These are phyloP conservation scores for Electrona antarctica DNA, from an alignment of 2,113 vertebrate species.

Conservation along the genomic window DNA sequence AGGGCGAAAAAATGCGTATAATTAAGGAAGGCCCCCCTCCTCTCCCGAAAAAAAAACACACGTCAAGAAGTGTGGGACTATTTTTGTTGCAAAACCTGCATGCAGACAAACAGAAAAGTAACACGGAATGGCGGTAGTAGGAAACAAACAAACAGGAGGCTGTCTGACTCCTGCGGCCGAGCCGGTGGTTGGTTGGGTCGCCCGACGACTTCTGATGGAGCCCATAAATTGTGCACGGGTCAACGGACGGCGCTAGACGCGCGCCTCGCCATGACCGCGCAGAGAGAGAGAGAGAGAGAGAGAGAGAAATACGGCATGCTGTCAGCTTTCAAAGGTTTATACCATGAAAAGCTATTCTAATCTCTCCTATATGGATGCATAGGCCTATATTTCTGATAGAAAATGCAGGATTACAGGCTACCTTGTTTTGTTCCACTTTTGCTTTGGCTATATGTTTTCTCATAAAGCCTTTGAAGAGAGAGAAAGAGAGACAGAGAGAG, in stretches of 20 bases:
- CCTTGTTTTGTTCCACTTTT: too few relatives aligned
- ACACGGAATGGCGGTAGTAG: slow-evolving; percentile 59
- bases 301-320: neutral
- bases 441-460: too few relatives aligned
- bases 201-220: slow-evolving; percentile 23
- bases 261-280: slow-evolving; percentile 34
- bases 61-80: slow-evolving; percentile 57
- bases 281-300: slow-evolving; percentile 70
- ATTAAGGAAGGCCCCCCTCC: slow-evolving; percentile 53
- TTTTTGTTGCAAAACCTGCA: slow-evolving; percentile 62
- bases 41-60: slow-evolving; percentile 45
- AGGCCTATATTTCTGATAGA: too few relatives aligned
- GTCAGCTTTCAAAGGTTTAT: too few relatives aligned
- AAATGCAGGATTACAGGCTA: too few relatives aligned
- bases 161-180: slow-evolving; percentile 62
- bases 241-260: slow-evolving; percentile 46
- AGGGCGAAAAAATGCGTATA: slow-evolving; percentile 59
- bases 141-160: slow-evolving; percentile 68
- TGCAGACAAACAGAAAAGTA: slow-evolving; percentile 74
- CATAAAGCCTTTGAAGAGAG: too few relatives aligned
- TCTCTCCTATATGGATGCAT: too few relatives aligned
- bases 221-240: slow-evolving; percentile 70
- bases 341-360: too few relatives aligned
- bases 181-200: slow-evolving; percentile 26
- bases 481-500: too few relatives aligned